Evolutionary conservation across 2,797 vertebrate genomes (phyloP).

Genomic region (Sebastes hubbsi): DNA sequence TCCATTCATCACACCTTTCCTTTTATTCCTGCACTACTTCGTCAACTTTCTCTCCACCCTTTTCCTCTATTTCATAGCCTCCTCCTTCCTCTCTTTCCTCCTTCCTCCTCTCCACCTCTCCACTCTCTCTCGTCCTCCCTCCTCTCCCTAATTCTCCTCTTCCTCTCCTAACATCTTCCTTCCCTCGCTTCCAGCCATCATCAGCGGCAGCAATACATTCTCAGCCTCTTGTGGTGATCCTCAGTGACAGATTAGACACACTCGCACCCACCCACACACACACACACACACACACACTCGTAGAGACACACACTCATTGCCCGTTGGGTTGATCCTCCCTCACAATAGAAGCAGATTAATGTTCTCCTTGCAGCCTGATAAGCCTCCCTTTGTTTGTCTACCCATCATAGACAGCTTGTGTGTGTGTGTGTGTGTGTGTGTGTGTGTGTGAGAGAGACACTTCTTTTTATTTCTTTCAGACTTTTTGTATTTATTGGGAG

Average conservation of each 20-base stretch:
- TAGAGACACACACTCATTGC: conserved; percentile 5
- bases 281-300: conserved; percentile 6
- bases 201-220: conserved; percentile 9
- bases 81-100: not conserved
- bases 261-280: not conserved
- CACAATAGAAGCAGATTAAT: conserved; percentile 71
- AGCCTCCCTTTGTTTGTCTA: conserved; percentile 63
- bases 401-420: conserved; percentile 21
- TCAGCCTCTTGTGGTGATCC: conserved; percentile 42
- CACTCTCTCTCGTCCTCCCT: not conserved
- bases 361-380: conserved; percentile 64
- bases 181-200: not conserved
- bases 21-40: not conserved
- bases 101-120: not conserved
- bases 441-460: not conserved
- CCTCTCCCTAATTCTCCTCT: not conserved
- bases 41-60: not conserved
- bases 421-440: not conserved
- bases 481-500: conserved; percentile 14
- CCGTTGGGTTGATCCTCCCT: conserved; percentile 54
- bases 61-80: not conserved
- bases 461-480: conserved; percentile 24
- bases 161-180: not conserved
- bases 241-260: conserved; percentile 43
- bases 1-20: not conserved